Conservation (phyloP, 2,888 invertebrate species). For the Allolobophora icterica region DNA sequence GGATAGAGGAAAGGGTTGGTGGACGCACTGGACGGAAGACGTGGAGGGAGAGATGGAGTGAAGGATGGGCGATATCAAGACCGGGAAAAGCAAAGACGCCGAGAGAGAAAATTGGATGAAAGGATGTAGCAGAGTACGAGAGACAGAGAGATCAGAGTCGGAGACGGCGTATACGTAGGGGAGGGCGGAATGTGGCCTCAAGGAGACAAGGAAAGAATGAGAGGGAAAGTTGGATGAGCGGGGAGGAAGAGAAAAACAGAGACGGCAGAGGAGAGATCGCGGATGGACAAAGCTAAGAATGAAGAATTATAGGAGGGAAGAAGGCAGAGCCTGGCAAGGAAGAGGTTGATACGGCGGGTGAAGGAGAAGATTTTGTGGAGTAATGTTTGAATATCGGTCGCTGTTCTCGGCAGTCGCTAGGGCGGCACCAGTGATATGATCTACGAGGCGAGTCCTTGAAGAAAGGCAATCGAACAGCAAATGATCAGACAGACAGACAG, state of each 20-base stretch:
- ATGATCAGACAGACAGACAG: neutral
- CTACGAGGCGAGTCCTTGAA: too few species aligned
- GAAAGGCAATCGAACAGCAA: too few species aligned
- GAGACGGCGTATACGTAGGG: neutral
- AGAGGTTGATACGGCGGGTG: neutral
- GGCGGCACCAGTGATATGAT: neutral
- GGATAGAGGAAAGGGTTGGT: neutral
- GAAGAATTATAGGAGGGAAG: neutral
- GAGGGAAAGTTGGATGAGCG: neutral
- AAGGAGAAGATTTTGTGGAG: neutral
- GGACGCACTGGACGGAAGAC: neutral
- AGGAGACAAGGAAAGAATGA: neutral
- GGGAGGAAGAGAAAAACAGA: neutral
- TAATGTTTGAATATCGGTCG: neutral
- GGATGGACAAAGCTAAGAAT: neutral
- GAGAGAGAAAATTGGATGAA: neutral
- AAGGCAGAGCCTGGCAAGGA: neutral
- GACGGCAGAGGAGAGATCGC: neutral
- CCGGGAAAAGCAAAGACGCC: neutral
- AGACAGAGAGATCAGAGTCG: neutral
- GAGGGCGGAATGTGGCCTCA: neutral
- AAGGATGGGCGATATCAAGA: constrained; percentile 4
- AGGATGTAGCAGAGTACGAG: neutral
- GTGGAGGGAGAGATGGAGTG: neutral
- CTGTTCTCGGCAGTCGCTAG: neutral